Evolutionary conservation across 2,888 invertebrate genomes (phyloP).

Genomic region (Sycophila texana): DNA sequence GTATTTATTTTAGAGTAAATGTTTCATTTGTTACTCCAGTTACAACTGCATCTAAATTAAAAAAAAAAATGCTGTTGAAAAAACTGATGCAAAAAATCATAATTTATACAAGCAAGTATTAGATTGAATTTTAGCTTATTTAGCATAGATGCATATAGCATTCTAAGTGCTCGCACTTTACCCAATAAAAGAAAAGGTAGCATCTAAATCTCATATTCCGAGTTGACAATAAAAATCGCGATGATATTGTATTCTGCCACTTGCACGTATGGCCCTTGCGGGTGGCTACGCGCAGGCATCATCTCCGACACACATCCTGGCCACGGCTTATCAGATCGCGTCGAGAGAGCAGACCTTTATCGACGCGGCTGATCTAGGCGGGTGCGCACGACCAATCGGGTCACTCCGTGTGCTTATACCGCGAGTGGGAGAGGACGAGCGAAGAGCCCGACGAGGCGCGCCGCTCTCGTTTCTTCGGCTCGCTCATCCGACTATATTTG

Average conservation of each 20-base stretch:
- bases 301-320: slow-evolving; percentile 61
- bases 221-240: neutral
- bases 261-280: neutral
- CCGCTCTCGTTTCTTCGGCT: too few species aligned
- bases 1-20: slow-evolving; percentile 10
- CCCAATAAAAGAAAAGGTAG: too few species aligned
- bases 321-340: slow-evolving; percentile 66
- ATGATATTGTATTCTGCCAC: slow-evolving; percentile 26
- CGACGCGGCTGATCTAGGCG: slow-evolving; percentile 64
- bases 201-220: slow-evolving; percentile 14
- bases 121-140: too few species aligned
- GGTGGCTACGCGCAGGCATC: slow-evolving; percentile 30
- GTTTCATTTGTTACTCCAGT: slow-evolving; percentile 13
- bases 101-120: too few species aligned
- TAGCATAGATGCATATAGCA: too few species aligned
- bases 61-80: neutral
- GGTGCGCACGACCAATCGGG: slow-evolving; percentile 62
- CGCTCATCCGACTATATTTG: too few species aligned
- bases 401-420: slow-evolving; percentile 58
- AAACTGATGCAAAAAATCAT: neutral
- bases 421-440: slow-evolving; percentile 12
- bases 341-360: slow-evolving; percentile 61
- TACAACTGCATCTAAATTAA: neutral
- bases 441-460: neutral
- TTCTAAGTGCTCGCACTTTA: too few species aligned